A percentile compares a stretch with the other conserved stretches of the same genome.
phyloP scores from a whole-genome alignment of 2,888 invertebrate genomes.

The Thereva unica region DNA sequence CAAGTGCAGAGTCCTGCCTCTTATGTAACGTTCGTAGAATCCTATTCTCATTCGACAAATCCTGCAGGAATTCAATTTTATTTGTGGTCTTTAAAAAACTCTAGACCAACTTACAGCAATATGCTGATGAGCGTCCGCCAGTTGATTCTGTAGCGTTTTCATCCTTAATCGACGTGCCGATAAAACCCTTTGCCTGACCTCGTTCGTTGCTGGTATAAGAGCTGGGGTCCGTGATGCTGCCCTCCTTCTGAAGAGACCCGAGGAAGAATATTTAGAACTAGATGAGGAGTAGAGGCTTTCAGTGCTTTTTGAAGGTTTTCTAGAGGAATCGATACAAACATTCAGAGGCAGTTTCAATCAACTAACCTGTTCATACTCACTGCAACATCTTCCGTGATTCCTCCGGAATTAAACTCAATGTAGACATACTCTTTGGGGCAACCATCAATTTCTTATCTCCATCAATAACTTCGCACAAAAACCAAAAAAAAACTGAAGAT shows the following conservation, averaged over 20 bases:
- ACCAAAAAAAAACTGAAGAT: conserved; percentile 27
- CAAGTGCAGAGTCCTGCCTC: conserved; percentile 76
- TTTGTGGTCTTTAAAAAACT: background rate
- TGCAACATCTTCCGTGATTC: conserved; percentile 58
- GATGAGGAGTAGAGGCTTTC: conserved; percentile 57
- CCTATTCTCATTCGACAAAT: conserved; percentile 73
- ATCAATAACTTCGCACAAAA: conserved; percentile 40
- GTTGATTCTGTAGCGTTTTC: conserved; percentile 77
- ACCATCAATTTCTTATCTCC: conserved; percentile 47
- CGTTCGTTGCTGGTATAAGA: conserved; percentile 52
- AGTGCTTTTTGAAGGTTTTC: conserved; percentile 56
- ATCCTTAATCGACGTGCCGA: conserved; percentile 77
- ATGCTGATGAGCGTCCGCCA: conserved; percentile 78
- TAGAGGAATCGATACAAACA: conserved; percentile 39
- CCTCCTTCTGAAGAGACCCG: conserved; percentile 50
- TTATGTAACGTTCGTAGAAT: conserved; percentile 76
- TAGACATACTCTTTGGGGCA: conserved; percentile 58
- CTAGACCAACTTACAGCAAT: conserved; percentile 65
- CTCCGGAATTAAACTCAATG: conserved; percentile 61
- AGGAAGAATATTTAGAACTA: conserved; percentile 55
- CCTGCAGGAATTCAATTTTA: conserved; percentile 56
- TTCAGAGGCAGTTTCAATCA: background rate
- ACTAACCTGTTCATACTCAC: conserved; percentile 47
- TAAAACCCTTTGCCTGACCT: conserved; percentile 67
- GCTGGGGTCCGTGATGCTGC: conserved; percentile 47